Conservation (phyloP, 2,113 vertebrate species). For the Callipepla squamata region DNA sequence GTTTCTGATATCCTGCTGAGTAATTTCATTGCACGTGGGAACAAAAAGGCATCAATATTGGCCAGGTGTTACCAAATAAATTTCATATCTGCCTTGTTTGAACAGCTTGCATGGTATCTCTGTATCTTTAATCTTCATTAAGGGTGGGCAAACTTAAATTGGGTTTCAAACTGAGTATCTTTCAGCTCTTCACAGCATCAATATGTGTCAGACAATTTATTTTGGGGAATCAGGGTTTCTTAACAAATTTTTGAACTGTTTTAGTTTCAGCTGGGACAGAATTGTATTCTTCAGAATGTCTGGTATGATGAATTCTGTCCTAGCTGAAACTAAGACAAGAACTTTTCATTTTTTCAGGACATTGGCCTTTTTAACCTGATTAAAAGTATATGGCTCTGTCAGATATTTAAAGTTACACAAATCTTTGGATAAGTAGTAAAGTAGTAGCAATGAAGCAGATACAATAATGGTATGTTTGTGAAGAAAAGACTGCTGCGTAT, state of each 20-base stretch:
- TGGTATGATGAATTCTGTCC: too few species aligned
- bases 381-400: neutral
- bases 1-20: conserved; percentile 52
- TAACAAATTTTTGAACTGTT: neutral
- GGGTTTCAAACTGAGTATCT: neutral
- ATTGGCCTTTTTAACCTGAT: neutral
- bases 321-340: too few species aligned
- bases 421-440: neutral
- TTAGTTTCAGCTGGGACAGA: too few species aligned
- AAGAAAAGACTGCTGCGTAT: neutral
- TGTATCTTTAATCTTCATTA: neutral
- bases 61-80: conserved; percentile 30
- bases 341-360: neutral
- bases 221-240: neutral
- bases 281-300: too few species aligned
- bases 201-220: neutral
- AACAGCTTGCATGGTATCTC: neutral
- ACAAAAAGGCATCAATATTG: conserved; percentile 31
- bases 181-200: neutral
- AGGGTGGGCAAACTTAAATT: neutral
- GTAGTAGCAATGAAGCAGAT: neutral
- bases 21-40: conserved; percentile 38
- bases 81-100: neutral
- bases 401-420: neutral
- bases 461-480: neutral